Base-by-base conservation (phyloP, 2,888 invertebrate genomes). In the Euclidia mi region DNA sequence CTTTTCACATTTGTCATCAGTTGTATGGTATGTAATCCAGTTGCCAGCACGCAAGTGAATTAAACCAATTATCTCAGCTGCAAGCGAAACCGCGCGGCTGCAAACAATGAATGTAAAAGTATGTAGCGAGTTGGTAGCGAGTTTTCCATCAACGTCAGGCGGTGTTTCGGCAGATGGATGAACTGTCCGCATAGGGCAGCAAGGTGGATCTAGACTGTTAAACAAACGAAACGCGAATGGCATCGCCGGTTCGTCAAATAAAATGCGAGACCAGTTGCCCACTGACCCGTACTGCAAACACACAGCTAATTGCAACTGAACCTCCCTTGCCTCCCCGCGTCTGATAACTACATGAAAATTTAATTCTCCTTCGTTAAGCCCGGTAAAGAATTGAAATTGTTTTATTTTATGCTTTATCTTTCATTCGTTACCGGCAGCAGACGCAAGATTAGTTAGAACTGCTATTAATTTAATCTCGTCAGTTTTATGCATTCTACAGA, bases 241-340 rank as follows among this genome's bases (percentile, higher is more conserved):
- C 70, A 69, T 60, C 67, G 71, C 56, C 57, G 74, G 68, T 74
- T 79, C 75, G 75, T 81, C 78, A 76, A 81, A 81, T 77, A 79
- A 75, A 64, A 65, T 71, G 51, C 61, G 56, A 38, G 53, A 63
- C 50, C 63, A 62, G 57, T 56, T 52, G 44, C 59, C 56, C 43
- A 45, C 53, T 75, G 63, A 73, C 65, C 68, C 57, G 59, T 28
- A 53, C 20, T 52, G 78, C 71, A 78, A 79, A 79, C 74, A 79
- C 37, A 40, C 51, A 46, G 58, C 75, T 81, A 78, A 81, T 82
- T 82, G 81, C 76, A 70, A 81, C 77, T 69, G 71, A 65, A 66
- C 34, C 14, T 69, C 71, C 65, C 35, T 48, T 17, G 12, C 34
- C 34, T n/a, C n/a, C 49, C 67, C 34, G 47, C 45, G 53, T 48